Percentiles rank a stretch among this genome's conserved stretches.
Conservation (phyloP, 2,113 vertebrate species). For the Anarrhichthys ocellatus region DNA sequence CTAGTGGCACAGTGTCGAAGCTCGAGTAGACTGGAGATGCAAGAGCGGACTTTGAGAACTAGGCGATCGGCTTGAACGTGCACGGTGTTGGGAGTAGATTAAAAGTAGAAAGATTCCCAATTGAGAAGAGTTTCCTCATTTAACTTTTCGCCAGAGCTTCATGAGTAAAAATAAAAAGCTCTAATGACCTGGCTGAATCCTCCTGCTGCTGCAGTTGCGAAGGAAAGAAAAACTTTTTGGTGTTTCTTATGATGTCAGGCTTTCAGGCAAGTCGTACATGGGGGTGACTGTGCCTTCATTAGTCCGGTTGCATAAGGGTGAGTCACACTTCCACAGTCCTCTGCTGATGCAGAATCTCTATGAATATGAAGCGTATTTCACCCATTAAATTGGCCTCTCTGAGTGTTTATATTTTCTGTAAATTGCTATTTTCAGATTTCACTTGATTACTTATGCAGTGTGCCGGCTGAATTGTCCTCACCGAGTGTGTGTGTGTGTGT, state of each 20-base stretch:
- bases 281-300: constrained; percentile 45
- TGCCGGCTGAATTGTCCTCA: constrained; percentile 45
- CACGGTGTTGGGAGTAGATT: too few species aligned
- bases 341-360: constrained; percentile 35
- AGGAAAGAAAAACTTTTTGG: constrained; percentile 14
- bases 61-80: too few species aligned
- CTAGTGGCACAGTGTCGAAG: too few species aligned
- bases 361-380: constrained; percentile 36
- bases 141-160: neutral
- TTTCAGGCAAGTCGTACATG: constrained; percentile 2
- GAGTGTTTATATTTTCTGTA: constrained; percentile 37
- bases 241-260: constrained; percentile 18
- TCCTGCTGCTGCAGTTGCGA: neutral
- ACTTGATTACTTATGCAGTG: constrained; percentile 39
- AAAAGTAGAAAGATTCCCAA: neutral
- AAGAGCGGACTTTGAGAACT: too few species aligned
- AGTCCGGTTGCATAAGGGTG: constrained; percentile 38
- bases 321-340: constrained; percentile 38
- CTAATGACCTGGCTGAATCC: constrained; percentile 34
- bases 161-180: neutral
- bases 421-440: constrained; percentile 59
- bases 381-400: constrained; percentile 35
- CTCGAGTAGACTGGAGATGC: too few species aligned
- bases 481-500: constrained; percentile 1
- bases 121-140: neutral